Evolutionary conservation across 2,797 vertebrate genomes (phyloP), one percentile per base, ranked within the genome.

Genomic region (Aulostomus chinensis): DNA sequence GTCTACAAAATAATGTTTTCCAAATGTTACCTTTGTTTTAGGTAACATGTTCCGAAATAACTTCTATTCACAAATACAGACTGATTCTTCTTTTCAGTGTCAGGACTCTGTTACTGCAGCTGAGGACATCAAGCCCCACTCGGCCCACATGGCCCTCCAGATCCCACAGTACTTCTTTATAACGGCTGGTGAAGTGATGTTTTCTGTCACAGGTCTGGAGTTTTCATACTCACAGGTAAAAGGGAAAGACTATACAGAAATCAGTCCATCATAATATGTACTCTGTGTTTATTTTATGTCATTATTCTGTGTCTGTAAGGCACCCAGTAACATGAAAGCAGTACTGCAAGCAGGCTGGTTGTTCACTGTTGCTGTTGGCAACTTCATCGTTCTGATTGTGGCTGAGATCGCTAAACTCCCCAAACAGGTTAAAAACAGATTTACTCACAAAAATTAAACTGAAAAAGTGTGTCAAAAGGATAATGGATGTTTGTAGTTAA

Each of bases 141-240:
- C 92, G 0, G 59, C 94, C 5, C 92, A 88, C 71, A 95, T 99
- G 91, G 94, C 93, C 11, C 92, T 94, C 64, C 97, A 98, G 81
- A 93, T 99, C 56, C 97, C 96, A 0, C 97, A 99, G 86, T 99
- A 98, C 76, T 95, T 98, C 82, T 88, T 98, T 37, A 86, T 98
- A 1, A 96, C 96, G 0, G 87, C 81, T 29, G 97, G 88, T 17
- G 97, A 99, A 78, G 94, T 99, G 39, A 89, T 97, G 60, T 99
- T 95, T 83, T 99, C 96, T 2, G 86, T 98, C 53, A 98, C 96
- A 0, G 97, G 96, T 20, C 66, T 98, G 64, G 94, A 94, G 74
- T 98, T 97, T 84, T 97, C 96, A 2, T 98, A 98, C 46, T 95
- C 96, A 24, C 97, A 99, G 94, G 96, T 98, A 86, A 26, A 15